Evolutionary conservation across 2,113 vertebrate genomes (phyloP).

Genomic region (Ptychochromis oligacanthus): DNA sequence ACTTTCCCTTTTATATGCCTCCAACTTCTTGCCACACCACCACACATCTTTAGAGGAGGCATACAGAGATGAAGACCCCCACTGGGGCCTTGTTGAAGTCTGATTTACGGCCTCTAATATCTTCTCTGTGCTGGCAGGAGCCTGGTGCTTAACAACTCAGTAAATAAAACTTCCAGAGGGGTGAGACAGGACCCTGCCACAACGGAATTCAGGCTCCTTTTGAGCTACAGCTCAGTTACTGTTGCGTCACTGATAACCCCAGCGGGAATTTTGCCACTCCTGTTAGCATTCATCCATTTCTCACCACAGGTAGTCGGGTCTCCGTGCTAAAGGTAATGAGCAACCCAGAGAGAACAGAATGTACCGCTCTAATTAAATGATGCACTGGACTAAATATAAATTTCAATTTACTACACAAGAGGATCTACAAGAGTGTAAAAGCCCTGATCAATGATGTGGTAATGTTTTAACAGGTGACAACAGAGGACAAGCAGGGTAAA

Average conservation of each 20-base stretch:
- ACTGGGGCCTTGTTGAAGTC: constrained; percentile 57
- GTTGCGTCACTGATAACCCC: constrained; percentile 52
- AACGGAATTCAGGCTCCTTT: constrained; percentile 57
- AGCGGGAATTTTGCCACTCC: constrained; percentile 18
- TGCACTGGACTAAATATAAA: constrained; percentile 5
- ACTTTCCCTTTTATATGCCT: constrained; percentile 12
- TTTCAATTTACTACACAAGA: constrained; percentile 27
- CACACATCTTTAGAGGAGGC: constrained; percentile 38
- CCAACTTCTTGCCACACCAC: constrained; percentile 20
- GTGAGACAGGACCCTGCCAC: constrained; percentile 54
- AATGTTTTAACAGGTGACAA: constrained; percentile 8
- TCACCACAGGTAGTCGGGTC: constrained; percentile 9
- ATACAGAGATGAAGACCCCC: constrained; percentile 52
- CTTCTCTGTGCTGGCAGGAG: constrained; percentile 61
- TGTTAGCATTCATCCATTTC: constrained; percentile 14
- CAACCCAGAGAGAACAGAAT: background rate
- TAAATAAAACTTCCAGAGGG: constrained; percentile 70
- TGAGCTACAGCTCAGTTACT: constrained; percentile 54
- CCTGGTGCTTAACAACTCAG: constrained; percentile 62
- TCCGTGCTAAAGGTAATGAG: constrained; percentile 24
- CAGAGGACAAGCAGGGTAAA: background rate
- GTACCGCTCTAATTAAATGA: constrained; percentile 30
- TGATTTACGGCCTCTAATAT: constrained; percentile 76
- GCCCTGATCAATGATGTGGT: constrained; percentile 12
- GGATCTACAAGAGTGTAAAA: background rate